phyloP scores from a whole-genome alignment of 2,888 invertebrate genomes.

The Beris chalybata region DNA sequence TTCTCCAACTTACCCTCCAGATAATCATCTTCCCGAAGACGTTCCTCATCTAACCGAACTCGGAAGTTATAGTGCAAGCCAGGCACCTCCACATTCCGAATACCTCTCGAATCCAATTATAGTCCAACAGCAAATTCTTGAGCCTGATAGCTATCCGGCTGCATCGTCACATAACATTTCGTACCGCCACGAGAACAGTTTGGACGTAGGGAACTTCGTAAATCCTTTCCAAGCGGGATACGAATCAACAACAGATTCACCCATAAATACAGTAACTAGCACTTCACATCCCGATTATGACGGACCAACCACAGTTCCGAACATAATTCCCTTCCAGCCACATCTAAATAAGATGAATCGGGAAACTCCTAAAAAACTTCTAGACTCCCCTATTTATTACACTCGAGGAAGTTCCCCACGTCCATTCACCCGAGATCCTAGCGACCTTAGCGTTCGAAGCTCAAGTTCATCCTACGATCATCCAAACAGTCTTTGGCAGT shows the following conservation, averaged over 20 bases:
- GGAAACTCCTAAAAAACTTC: slow-evolving; percentile 55
- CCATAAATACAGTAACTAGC: slow-evolving; percentile 2
- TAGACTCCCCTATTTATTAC: slow-evolving; percentile 64
- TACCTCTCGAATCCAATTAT: slow-evolving; percentile 52
- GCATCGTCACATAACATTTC: slow-evolving; percentile 46
- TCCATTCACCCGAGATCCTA: slow-evolving; percentile 58
- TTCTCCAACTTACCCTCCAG: slow-evolving; percentile 12
- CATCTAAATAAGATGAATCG: slow-evolving; percentile 42
- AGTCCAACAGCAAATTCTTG: slow-evolving; percentile 50
- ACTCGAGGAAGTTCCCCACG: slow-evolving; percentile 60
- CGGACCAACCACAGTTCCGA: slow-evolving; percentile 14
- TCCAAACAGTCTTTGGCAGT: slow-evolving; percentile 38
- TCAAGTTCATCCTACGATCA: slow-evolving; percentile 28
- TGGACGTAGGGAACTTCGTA: slow-evolving; percentile 37
- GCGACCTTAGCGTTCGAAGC: slow-evolving; percentile 46
- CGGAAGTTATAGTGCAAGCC: slow-evolving; percentile 20
- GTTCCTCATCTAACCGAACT: slow-evolving; percentile 33
- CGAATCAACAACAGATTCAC: neutral
- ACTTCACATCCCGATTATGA: slow-evolving; percentile 36
- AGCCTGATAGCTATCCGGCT: slow-evolving; percentile 60
- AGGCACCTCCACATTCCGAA: slow-evolving; percentile 23
- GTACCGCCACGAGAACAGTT: slow-evolving; percentile 39
- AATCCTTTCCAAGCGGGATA: slow-evolving; percentile 34
- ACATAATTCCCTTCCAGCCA: slow-evolving; percentile 36
- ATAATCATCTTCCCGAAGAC: slow-evolving; percentile 26